Percentiles rank a stretch among this genome's conserved stretches.
Conservation (phyloP, 2,113 vertebrate species). For the Nanorana parkeri region DNA sequence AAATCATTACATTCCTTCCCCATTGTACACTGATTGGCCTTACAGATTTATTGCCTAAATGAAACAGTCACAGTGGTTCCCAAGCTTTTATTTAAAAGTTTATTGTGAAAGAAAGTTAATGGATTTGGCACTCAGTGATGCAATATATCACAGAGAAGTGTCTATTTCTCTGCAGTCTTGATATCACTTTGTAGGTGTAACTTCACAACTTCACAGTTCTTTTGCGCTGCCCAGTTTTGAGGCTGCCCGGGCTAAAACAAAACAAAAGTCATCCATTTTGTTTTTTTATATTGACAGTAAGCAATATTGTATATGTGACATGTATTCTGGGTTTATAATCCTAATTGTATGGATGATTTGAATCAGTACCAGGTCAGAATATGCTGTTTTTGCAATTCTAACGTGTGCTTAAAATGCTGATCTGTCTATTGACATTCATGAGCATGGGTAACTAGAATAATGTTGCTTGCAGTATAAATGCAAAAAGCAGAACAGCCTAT, state of each 20-base stretch:
- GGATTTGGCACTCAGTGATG: neutral
- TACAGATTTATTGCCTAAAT: conserved; percentile 5
- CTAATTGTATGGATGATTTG: no score
- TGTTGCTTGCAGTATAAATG: no score
- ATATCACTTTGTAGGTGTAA: neutral
- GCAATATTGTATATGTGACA: no score
- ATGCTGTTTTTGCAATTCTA: no score
- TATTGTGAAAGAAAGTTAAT: conserved; percentile 30
- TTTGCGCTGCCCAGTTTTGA: neutral
- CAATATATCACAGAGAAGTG: neutral
- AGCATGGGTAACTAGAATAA: no score
- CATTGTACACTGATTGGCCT: conserved; percentile 32
- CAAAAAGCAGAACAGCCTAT: no score
- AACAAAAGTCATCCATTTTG: neutral
- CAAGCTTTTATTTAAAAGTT: conserved; percentile 11
- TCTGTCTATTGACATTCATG: no score
- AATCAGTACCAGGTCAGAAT: no score
- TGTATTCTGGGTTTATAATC: no score
- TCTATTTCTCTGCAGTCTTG: neutral
- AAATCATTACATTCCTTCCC: conserved; percentile 3
- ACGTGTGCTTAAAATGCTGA: no score
- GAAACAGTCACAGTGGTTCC: conserved; percentile 10
- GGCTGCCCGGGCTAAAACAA: neutral
- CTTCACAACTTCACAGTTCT: no score
- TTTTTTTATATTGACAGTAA: no score